Evolutionary conservation across 2,113 vertebrate genomes (phyloP).

Genomic region (Trematomus loennbergii): DNA sequence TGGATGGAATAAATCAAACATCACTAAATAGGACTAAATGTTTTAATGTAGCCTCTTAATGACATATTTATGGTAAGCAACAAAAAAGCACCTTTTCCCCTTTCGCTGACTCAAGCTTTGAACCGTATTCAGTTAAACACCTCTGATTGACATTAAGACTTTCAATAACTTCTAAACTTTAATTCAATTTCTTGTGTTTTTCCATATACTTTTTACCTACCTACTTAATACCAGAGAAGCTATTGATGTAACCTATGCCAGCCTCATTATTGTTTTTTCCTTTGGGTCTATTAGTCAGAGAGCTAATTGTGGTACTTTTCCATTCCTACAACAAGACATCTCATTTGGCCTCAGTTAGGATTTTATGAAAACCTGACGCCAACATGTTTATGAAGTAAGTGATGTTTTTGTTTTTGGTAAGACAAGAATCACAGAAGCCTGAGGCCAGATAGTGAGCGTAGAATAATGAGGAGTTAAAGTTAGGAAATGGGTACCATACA

Average conservation of each 20-base stretch:
- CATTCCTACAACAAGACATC: constrained; percentile 49
- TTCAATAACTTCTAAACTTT: neutral
- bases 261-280: constrained; percentile 34
- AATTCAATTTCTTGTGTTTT: neutral
- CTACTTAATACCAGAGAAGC: constrained; percentile 2
- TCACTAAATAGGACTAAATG: neutral
- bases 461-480: constrained; percentile 64
- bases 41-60: neutral
- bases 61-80: neutral
- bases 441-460: constrained; percentile 29
- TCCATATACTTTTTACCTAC: neutral
- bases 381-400: constrained; percentile 58
- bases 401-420: constrained; percentile 55
- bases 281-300: constrained; percentile 21
- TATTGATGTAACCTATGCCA: neutral
- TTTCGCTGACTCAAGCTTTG: neutral
- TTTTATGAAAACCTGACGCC: constrained; percentile 49
- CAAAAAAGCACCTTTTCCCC: neutral
- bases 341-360: constrained; percentile 42
- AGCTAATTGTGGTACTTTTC: constrained; percentile 33
- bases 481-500: constrained; percentile 61
- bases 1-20: neutral
- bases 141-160: constrained; percentile 1
- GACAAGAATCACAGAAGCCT: constrained; percentile 49
- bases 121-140: neutral